Evolutionary conservation across 2,888 invertebrate genomes (phyloP), one percentile per base, ranked within the genome.

Genomic region (Troides oblongomaculatus): DNA sequence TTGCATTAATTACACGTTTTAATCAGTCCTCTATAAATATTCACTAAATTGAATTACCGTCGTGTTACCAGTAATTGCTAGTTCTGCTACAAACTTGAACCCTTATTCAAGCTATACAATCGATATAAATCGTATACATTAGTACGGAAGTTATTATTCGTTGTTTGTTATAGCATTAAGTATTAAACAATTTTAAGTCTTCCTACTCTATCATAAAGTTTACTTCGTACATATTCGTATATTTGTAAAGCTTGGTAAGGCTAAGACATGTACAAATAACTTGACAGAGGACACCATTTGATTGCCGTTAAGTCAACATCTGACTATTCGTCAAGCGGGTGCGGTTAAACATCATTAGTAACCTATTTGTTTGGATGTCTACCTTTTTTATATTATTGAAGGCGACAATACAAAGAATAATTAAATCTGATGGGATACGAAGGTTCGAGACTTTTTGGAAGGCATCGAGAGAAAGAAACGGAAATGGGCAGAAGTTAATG

Each of bases 251-350:
- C 39, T 1, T 39, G 39, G 39, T 39, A 39, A 50, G 12, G n/a
- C 17, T 18, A 53, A 53, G 17, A 53, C 53, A 17, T n/a, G n/a
- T n/a, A 53, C 53, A 53, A 53, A 53, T 53, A 53, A 53, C 53
- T 39, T 18, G 53, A 53, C 53, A 53, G 53, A 53, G 18, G n/a
- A 53, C 17, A 14, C 53, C 53, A 53, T 58, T 8, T 46, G 59
- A 23, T 43, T 43, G 46, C 65, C 60, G 65, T 66, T 66, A 60
- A 46, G 60, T 66, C 66, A 66, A 66, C 30, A 65, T 39, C 39
- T 39, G 10, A 39, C n/a, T 8, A 25, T 57, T 57, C 58, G 43
- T 65, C 7, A 12, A 64, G 58, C 23, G 43, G 23, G 23, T 36
- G 57, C n/a, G 58, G n/a, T 23, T 39, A 57, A 64, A 57, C 57